Percentiles rank a stretch among this genome's conserved stretches.
Conservation (phyloP, 2,797 vertebrate genomes). For the Gymnopithys bicolor region DNA sequence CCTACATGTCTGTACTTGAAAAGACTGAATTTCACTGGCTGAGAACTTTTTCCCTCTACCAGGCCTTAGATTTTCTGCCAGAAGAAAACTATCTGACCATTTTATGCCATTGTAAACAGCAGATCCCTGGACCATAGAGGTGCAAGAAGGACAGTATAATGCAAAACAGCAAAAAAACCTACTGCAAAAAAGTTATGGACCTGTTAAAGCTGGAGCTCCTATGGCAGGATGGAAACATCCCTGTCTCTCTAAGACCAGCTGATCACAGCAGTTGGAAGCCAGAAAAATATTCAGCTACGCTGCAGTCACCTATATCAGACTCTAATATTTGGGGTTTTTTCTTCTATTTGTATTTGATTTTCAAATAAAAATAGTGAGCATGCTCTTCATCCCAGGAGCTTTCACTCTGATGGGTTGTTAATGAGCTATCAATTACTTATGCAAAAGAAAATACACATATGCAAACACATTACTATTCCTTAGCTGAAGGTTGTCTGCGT, state of each 20-base stretch:
- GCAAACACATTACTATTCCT: not conserved
- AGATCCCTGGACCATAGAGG: not conserved
- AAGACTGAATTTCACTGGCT: not conserved
- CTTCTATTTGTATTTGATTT: constrained; percentile 1
- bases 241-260: not conserved
- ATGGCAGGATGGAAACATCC: not conserved
- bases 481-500: not conserved
- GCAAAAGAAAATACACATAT: constrained; percentile 9
- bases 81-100: not conserved
- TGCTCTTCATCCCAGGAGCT: constrained; percentile 27
- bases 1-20: not conserved
- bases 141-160: not conserved
- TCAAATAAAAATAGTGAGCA: not conserved
- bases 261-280: not conserved
- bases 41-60: not conserved
- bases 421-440: constrained; percentile 57
- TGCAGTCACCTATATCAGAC: not conserved
- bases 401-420: constrained; percentile 42
- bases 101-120: not conserved
- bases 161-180: not conserved
- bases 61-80: not conserved
- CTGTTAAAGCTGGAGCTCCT: not conserved
- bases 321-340: not conserved
- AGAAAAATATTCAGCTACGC: not conserved
- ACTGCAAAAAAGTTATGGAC: not conserved